These are phyloP conservation scores for Athene noctua DNA, from an alignment of 2,113 vertebrate genomes.

Conservation along the genomic window DNA sequence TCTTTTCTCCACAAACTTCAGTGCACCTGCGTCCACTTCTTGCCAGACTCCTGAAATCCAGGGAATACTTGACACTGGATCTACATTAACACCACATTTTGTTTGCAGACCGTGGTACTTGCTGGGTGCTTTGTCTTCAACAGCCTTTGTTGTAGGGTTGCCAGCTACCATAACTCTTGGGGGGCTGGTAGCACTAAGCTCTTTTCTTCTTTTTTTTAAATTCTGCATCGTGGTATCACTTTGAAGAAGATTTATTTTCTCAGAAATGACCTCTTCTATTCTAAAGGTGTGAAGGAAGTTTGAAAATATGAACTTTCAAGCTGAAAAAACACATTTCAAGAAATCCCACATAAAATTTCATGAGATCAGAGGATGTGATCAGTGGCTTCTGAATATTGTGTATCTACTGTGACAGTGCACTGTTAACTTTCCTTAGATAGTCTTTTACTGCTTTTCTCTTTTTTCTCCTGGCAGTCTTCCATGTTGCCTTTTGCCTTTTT, in stretches of 20 bases:
- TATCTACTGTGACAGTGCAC: not conserved
- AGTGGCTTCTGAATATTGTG: not conserved
- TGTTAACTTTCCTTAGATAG: not conserved
- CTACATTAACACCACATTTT: not conserved
- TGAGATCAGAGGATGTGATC: not conserved
- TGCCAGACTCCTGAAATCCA: not conserved
- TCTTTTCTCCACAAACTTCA: not conserved
- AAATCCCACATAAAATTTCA: not conserved
- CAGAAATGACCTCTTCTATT: not conserved
- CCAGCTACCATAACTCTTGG: not conserved
- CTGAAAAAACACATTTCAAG: not conserved
- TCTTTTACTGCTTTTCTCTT: not conserved
- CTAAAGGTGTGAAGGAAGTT: not conserved
- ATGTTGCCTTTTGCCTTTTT: not conserved
- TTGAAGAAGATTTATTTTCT: not conserved
- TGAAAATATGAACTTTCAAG: not conserved
- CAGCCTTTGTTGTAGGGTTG: not conserved
- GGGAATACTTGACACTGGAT: not conserved
- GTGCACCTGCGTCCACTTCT: not conserved
- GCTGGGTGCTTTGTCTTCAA: not conserved
- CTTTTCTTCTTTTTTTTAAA: not conserved
- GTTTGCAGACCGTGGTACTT: not conserved
- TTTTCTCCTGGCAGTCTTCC: not conserved
- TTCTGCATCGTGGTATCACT: not conserved
- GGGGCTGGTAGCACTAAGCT: not conserved